Evolutionary conservation across 1,140 invertebrate genomes (phyloP), one percentile per base, ranked within the genome.

Genomic region (Drosophila erecta): DNA sequence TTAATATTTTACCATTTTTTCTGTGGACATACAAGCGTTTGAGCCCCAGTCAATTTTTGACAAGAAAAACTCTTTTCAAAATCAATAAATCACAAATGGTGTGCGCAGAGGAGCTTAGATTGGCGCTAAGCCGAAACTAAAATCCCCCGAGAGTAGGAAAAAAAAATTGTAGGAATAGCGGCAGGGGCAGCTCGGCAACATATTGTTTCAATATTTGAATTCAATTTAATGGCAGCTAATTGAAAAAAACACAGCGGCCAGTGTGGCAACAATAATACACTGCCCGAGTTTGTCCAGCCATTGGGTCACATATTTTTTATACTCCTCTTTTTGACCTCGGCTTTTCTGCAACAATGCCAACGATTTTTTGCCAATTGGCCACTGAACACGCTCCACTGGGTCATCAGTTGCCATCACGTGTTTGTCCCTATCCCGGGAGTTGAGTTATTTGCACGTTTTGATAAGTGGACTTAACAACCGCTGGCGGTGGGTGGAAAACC

Each of bases 151-250:
- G 22, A 24, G 50, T n/a, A 15, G 37, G 57, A 44, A 35, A 51
- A n/a, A 66, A 62, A 78, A 57, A 10, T 0, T 7, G 24, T 14
- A 3, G 37, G 17, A 12, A 11, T 8, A 27, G 12, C 35, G 35
- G 2, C 15, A 8, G n/a, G 41, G 44, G 24, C 22, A 15, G 41
- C 33, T 27, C 22, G 55, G 50, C 61, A 77, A 76, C 83, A 86
- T 86, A 86, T 87, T 89, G 79, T 87, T 89, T 84, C 84, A 89
- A 87, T 87, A 87, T 87, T 87, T 87, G 83, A 89, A 87, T 89
- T 87, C 83, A 89, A 87, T 87, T 87, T 87, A 87, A 87, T 87
- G 83, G 76, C 84, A 55, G 84, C 83, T 87, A 87, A 87, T 87
- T 87, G 83, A 89, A 87, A 87, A 87, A 87, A 87, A 87, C 61